Evolutionary conservation across 2,888 invertebrate genomes (phyloP), one percentile per base, ranked within the genome.

Genomic region (Phengaris arion): DNA sequence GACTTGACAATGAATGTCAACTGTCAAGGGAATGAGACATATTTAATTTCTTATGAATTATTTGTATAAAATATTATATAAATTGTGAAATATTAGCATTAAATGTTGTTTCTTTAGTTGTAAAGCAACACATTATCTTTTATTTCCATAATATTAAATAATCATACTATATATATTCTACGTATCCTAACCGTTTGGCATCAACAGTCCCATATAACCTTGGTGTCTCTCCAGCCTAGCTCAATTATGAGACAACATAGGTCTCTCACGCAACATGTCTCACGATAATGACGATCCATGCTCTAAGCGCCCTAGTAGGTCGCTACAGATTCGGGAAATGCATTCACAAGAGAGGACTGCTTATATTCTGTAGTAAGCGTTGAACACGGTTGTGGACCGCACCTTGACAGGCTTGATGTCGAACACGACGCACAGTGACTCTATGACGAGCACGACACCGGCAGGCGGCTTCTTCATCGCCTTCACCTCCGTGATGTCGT

Each of bases 381-480:
- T 35, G 35, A 35, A 35, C 1, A 35, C 35, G 35, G 48, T 48
- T 1, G 6, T 48, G 48, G 48, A 5, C 55, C 15, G 78, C 84
- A 96, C 96, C 92, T 96, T 95, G 81, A 95, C 90, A 0, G 97
- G 97, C 83, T 96, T 96, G 77, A 97, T 95, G 80, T 96, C 96
- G 81, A 96, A 97, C 76, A 97, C 96, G 77, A 97, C 96, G 85
- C 98, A 98, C 35, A 98, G 95, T 0, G 97, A 95, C 87, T 98
- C 98, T 83, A 98, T 96, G 74, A 98, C 96, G 46, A 95, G 94
- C 74, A 97, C 94, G 0, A 99, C 98, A 0, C 97, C 97, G 0
- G 94, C 94, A 0, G 98, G 98, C 0, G 99, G 99, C 82, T 97
- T 96, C 93, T 98, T 98, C 97, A 99, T 97, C 0, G 98, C 96